Conservation (phyloP, 2,888 invertebrate species). For the Rhingia campestris region DNA sequence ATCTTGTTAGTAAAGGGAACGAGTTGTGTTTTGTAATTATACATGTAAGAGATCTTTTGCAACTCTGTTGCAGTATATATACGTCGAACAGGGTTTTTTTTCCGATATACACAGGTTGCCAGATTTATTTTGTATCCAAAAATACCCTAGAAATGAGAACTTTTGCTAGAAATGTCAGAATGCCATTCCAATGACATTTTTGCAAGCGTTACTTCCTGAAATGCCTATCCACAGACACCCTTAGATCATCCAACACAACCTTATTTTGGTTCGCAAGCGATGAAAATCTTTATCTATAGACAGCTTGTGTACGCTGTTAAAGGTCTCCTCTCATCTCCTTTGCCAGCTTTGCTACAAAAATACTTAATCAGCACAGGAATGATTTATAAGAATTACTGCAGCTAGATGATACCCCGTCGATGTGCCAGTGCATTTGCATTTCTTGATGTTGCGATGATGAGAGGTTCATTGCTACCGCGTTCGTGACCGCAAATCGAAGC, state of each 20-base stretch:
- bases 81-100: too few relatives aligned
- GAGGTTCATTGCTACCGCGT: constrained; percentile 47
- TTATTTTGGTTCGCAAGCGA: not conserved
- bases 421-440: constrained; percentile 5
- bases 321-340: constrained; percentile 1
- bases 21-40: too few relatives aligned
- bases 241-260: not conserved
- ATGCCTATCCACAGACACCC: not conserved
- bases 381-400: not conserved
- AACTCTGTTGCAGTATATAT: too few relatives aligned
- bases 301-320: not conserved
- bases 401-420: not conserved
- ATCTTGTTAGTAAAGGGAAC: too few relatives aligned
- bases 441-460: constrained; percentile 14
- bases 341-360: constrained; percentile 6
- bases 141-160: too few relatives aligned
- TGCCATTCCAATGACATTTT: too few relatives aligned
- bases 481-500: constrained; percentile 16
- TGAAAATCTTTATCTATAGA: not conserved
- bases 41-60: too few relatives aligned
- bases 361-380: not conserved
- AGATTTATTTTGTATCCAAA: too few relatives aligned
- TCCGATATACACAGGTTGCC: too few relatives aligned
- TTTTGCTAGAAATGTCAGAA: too few relatives aligned
- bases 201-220: too few relatives aligned